Evolutionary conservation across 2,113 vertebrate genomes (phyloP), one percentile per base, ranked within the genome.

Genomic region (Porphyrio hochstetteri): DNA sequence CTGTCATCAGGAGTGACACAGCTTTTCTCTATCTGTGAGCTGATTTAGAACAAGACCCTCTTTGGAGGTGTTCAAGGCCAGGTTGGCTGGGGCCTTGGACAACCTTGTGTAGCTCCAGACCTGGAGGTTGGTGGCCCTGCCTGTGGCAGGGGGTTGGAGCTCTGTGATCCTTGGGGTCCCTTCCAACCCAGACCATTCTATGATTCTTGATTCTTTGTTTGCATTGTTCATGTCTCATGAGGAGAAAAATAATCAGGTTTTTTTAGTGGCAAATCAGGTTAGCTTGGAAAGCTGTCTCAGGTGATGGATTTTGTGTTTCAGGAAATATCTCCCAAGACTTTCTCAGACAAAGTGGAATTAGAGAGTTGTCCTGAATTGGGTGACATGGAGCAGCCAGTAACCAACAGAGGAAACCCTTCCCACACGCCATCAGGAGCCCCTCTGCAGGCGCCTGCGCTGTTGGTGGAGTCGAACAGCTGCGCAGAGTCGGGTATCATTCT

Each of bases 401-500:
- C 65, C 29, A 86, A 9, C 2, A 71, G 60, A 55, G 78, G 20
- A 76, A 46, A 6, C 46, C 5, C 69, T 33, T 15, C 86, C 52
- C 63, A 2, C 11, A 10, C 2, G 1, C 69, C 89, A 53, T 50
- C 94, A 14, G 78, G 44, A 81, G 11, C 70, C 17, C 40, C 70
- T 44, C 42, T 6, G 27, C 59, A 52, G 55, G 52, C 90, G 3
- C 10, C 88, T 36, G 35, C 59, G 0, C 16, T 44, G 10, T 18
- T 83, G 12, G 60, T 4, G 5, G 33, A n/a, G 18, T 5, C 5
- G 7, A 92, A 17, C 23, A 48, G 53, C 21, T 8, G 7, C 59
- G 5, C 44, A 2, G 16, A 82, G 28, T 57, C 95, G 82, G 97
- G 97, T 97, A 97, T 9, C 11, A 9, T 33, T 53, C 63, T 3